Evolutionary conservation across 2,797 vertebrate genomes (phyloP).

Genomic region (Alectoris magna): DNA sequence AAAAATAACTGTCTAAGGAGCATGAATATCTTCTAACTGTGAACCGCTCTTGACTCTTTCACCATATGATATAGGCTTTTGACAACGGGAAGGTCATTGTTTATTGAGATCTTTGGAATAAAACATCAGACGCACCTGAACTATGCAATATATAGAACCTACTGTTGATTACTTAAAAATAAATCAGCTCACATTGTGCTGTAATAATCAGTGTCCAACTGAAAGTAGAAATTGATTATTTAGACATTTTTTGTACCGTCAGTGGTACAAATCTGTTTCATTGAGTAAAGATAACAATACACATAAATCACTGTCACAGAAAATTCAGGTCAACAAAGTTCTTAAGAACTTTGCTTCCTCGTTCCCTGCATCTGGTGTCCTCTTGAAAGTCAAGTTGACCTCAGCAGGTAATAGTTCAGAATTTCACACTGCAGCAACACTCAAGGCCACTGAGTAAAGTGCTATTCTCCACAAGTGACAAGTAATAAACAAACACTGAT

Average conservation of each 20-base stretch:
- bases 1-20: slow-evolving; percentile 49
- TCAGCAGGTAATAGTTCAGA: slow-evolving; percentile 1
- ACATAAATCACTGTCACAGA: neutral
- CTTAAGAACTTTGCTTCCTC: neutral
- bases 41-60: neutral
- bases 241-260: rapidly evolving
- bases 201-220: neutral
- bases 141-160: neutral
- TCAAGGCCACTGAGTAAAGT: neutral
- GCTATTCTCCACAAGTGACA: neutral
- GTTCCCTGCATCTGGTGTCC: neutral
- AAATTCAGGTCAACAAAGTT: slow-evolving; percentile 3
- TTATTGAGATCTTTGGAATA: neutral
- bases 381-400: neutral
- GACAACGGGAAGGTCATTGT: neutral
- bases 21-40: neutral
- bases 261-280: neutral
- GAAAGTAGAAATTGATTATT: neutral
- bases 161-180: neutral
- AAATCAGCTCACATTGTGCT: neutral
- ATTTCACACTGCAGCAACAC: neutral
- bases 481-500: neutral
- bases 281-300: neutral
- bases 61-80: neutral
- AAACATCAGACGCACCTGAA: neutral